Base-by-base conservation (phyloP, 37 sponge, comb jelly and placozoan genomes). In the Eunapius fragilis region DNA sequence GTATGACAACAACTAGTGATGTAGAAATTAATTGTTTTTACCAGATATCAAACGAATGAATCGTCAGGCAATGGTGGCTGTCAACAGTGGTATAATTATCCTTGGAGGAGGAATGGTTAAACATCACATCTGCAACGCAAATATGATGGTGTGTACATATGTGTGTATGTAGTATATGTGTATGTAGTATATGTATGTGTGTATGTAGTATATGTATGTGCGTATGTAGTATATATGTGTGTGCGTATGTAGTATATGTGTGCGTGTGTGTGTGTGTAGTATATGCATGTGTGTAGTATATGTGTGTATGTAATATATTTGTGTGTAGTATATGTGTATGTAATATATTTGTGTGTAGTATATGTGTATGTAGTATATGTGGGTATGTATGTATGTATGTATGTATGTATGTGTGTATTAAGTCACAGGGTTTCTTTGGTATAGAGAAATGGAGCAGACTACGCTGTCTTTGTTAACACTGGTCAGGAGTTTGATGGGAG, bases 101-200 rank as follows among this genome's bases (percentile, higher is more conserved):
- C 91, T 99, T 9, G 99, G 99, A 69, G 99, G 97, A 31, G 99
- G 99, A 0, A 74, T 99, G 73, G 88, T 95, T 67, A 99, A 99
- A 71, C 99, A 99, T 80, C 99, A 99, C 80, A 94, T 99, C 70
- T 97, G 96, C 67, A 99, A 99, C 81, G 99, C 99, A 30, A 99
- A 99, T 82, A 84, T 99, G 23, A 97, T 99, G 98, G 96, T 96
- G 31, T 82, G 85, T 45, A 27, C n/a, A n/a, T n/a, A n/a, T n/a
- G n/a, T n/a, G n/a, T n/a, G n/a, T n/a, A n/a, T n/a, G n/a, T n/a
- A n/a, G 30, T 1, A 28, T 33, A 31, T 72, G 30, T 72, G 73
- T 12, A 31, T 72, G 73, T 13, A 22, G n/a, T 25, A 17, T 36
- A 22, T 22, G 37, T 22, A 26, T 35, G 31, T 81, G 36, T 69